phyloP scores from a whole-genome alignment of 2,113 vertebrate genomes.

The Eublepharis macularius region DNA sequence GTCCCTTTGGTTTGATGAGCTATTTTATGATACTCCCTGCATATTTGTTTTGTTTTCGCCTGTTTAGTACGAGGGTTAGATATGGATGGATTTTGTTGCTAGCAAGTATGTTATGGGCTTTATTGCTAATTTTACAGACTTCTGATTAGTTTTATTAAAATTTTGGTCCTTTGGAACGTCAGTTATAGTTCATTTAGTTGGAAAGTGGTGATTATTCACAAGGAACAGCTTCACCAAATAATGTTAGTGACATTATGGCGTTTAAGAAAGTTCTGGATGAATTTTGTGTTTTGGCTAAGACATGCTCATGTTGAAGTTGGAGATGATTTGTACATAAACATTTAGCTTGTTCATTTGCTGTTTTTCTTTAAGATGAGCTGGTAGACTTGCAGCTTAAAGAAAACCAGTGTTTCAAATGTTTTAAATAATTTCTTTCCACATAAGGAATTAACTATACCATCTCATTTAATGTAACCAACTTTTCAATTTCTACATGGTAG shows the following conservation, averaged over 20 bases:
- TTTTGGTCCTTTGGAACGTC: background rate
- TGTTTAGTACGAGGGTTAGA: too few species aligned
- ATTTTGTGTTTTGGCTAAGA: background rate
- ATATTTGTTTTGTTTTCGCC: too few species aligned
- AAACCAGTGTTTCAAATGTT: slow-evolving; percentile 31
- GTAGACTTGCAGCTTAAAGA: slow-evolving; percentile 14
- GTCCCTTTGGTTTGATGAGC: too few species aligned
- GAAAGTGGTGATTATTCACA: background rate
- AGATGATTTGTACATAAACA: background rate
- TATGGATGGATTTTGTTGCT: too few species aligned
- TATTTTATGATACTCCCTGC: too few species aligned
- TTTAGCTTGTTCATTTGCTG: background rate
- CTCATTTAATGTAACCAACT: slow-evolving; percentile 44
- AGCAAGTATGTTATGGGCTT: too few species aligned
- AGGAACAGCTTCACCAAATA: background rate
- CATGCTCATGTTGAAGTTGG: background rate
- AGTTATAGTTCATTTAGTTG: background rate
- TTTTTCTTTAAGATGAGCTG: background rate
- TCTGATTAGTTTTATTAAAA: too few species aligned
- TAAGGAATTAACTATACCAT: slow-evolving; percentile 28
- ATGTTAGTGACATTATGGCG: background rate
- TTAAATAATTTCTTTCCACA: slow-evolving; percentile 8
- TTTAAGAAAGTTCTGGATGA: background rate
- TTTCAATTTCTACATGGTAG: slow-evolving; percentile 45
- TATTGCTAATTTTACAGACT: too few species aligned